phyloP scores from a whole-genome alignment of 2,888 invertebrate species.

The Stenichneumon culpator region DNA sequence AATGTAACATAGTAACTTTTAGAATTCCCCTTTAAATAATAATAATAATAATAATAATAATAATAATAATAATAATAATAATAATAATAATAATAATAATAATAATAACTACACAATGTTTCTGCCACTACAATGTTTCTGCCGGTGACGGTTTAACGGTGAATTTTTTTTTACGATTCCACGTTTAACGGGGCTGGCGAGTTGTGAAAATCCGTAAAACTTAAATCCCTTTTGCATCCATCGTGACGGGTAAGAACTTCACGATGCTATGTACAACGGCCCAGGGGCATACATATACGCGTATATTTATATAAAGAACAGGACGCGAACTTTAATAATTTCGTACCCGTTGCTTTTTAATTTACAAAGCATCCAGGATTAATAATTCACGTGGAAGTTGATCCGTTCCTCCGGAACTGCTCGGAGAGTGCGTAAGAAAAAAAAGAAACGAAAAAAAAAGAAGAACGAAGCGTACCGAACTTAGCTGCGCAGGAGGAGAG shows the following conservation, averaged over 20 bases:
- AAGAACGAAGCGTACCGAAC: constrained; percentile 15
- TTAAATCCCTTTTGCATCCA: background rate
- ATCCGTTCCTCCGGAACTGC: background rate
- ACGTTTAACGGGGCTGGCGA: constrained; percentile 54
- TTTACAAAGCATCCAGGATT: no score
- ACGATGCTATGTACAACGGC: background rate
- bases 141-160: no score
- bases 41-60: no score
- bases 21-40: no score
- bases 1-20: no score
- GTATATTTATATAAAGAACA: background rate
- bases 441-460: background rate
- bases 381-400: background rate
- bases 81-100: no score
- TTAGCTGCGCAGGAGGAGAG: constrained; percentile 1
- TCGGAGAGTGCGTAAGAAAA: background rate
- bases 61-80: no score
- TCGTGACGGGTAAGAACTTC: background rate
- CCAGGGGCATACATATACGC: background rate
- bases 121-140: no score
- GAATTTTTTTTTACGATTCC: constrained; percentile 52
- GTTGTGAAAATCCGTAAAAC: constrained; percentile 52
- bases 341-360: background rate
- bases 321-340: background rate
- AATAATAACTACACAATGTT: no score